A percentile compares a stretch with the other conserved stretches of the same genome.
Conservation (phyloP, 2,888 invertebrate species). For the Choristoneura rosaceana region DNA sequence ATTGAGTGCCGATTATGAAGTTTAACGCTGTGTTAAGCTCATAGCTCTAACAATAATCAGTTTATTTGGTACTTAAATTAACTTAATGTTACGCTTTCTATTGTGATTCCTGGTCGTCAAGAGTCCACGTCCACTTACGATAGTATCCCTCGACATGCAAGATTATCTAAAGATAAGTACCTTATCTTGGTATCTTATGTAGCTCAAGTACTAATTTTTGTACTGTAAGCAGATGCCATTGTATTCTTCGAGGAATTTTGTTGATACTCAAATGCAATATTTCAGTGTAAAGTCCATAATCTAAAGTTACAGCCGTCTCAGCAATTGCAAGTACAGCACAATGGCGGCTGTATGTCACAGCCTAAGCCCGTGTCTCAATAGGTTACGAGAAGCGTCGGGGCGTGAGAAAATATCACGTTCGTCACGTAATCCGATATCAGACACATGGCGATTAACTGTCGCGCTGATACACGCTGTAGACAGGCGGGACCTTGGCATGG, state of each 20-base stretch:
- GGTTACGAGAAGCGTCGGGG: slow-evolving; percentile 34
- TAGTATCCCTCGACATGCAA: background rate
- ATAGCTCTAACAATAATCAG: slow-evolving; percentile 1
- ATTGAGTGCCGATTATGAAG: slow-evolving; percentile 9
- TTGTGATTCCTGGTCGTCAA: background rate
- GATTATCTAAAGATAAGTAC: background rate
- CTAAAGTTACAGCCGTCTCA: slow-evolving; percentile 6
- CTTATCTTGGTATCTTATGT: background rate
- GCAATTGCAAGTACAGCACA: slow-evolving; percentile 20
- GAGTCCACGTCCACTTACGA: background rate
- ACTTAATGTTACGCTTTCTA: slow-evolving; percentile 5
- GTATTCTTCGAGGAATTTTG: background rate
- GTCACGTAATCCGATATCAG: slow-evolving; percentile 42
- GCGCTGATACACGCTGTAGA: slow-evolving; percentile 24
- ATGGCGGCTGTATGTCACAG: slow-evolving; percentile 20
- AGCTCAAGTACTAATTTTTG: background rate
- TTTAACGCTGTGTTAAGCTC: slow-evolving; percentile 4
- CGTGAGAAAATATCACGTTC: slow-evolving; percentile 44
- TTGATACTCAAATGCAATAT: background rate
- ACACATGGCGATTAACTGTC: slow-evolving; percentile 39
- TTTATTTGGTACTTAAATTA: slow-evolving; percentile 4
- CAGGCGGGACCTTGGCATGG: slow-evolving; percentile 29
- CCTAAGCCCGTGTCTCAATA: slow-evolving; percentile 38
- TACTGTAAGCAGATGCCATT: background rate
- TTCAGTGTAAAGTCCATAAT: slow-evolving; percentile 12